Evolutionary conservation across 2,797 vertebrate genomes (phyloP), one percentile per base, ranked within the genome.

Genomic region (Chelon auratus): DNA sequence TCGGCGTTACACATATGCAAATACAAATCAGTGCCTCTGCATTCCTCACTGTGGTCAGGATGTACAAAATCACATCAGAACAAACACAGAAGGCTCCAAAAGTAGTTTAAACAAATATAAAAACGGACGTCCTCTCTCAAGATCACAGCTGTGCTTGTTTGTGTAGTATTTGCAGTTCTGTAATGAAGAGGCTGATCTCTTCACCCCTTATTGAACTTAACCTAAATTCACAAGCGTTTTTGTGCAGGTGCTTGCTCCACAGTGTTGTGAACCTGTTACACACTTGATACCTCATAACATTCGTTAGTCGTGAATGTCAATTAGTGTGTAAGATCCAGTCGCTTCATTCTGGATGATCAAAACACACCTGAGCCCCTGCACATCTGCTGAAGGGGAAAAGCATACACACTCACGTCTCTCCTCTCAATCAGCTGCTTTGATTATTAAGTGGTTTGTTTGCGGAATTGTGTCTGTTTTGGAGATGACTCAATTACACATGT

Each of bases 191-290:
- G 0, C 12, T 48, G 5, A 36, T 12, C 18, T 52, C 22, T 30
- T 57, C 8, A 20, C 39, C 45, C 5, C 43, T 42, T 10, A n/a
- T 18, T 47, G 45, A 18, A 63, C 36, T 36, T 62, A 39, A 62
- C 47, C 47, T 63, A 63, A 52, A 63, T 52, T 63, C 48, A n/a
- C 10, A 52, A 63, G 36, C 4, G 3, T 40, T 51, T 39, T 10
- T 4, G 12, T 24, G 5, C 48, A 12, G 51, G 33, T 43, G 14
- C 47, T 24, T 40, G 14, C 13, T 14, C 39, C 14, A 24, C n/a
- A 3, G 30, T 30, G 6, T 17, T 47, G 4, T 18, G 22, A 59
- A 17, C 36, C 55, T 11, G 8, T 26, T 26, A 10, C 9, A 2
- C n/a, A 24, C 39, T 40, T 15, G 20, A 58, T 58, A 40, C 15